Evolutionary conservation across 2,113 vertebrate species (phyloP).

Genomic region (Anas platyrhynchos): DNA sequence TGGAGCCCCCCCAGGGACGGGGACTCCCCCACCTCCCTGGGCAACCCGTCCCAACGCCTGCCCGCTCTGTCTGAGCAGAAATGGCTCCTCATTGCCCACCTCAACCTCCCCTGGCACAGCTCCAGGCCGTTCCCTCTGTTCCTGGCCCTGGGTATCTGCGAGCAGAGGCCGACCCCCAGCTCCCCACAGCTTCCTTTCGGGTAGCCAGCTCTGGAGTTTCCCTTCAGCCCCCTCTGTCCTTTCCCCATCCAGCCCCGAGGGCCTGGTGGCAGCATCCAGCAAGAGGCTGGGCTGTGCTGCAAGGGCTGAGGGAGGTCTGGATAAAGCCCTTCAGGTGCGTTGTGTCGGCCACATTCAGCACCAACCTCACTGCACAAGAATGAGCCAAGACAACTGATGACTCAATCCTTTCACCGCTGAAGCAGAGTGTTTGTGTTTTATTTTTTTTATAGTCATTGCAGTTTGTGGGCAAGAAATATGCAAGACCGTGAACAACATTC

Average conservation of each 20-base stretch:
- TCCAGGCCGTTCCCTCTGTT: too few species aligned
- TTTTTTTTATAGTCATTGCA: neutral
- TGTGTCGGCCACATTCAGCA: neutral
- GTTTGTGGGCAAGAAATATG: neutral
- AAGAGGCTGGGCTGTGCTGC: fast-evolving
- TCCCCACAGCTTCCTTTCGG: too few species aligned
- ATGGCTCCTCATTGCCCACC: too few species aligned
- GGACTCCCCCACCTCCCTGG: too few species aligned
- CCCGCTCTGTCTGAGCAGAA: too few species aligned
- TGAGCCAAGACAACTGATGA: neutral
- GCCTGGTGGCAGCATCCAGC: fast-evolving
- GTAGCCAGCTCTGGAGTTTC: neutral
- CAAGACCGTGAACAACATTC: neutral
- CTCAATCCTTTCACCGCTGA: neutral
- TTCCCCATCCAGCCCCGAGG: fast-evolving
- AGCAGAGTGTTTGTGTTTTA: neutral
- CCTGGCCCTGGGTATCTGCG: too few species aligned
- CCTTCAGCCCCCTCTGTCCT: neutral
- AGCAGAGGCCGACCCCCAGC: too few species aligned
- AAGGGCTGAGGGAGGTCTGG: neutral
- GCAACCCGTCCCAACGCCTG: too few species aligned
- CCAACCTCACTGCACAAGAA: fast-evolving
- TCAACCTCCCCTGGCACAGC: too few species aligned
- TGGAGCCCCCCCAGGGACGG: too few species aligned
- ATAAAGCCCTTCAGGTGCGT: neutral